These are phyloP conservation scores for Nasonia giraulti DNA, from an alignment of 1,140 invertebrate species.

Conservation along the genomic window DNA sequence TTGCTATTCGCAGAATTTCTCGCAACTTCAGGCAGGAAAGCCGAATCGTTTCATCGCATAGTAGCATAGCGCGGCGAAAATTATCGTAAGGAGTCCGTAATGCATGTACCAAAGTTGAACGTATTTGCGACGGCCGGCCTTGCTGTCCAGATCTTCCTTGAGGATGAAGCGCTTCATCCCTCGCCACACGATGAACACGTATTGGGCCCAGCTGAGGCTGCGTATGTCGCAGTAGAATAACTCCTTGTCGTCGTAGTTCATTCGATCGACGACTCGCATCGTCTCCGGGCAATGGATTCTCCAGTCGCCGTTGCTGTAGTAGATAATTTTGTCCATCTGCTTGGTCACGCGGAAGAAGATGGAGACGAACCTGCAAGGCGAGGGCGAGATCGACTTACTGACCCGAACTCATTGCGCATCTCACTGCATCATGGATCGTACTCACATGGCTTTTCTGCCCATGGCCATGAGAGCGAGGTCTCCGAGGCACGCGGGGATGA, in stretches of 20 bases:
- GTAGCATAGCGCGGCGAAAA: not conserved
- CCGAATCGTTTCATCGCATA: not conserved
- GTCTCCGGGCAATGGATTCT: slow-evolving; percentile 75
- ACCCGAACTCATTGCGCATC: too few species aligned
- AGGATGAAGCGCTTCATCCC: too few species aligned
- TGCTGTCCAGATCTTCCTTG: slow-evolving; percentile 64
- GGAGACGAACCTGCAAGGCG: not conserved
- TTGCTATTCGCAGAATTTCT: too few species aligned
- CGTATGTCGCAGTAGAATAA: slow-evolving; percentile 78
- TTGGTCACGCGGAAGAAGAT: not conserved
- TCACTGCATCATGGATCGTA: too few species aligned
- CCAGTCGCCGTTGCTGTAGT: slow-evolving; percentile 75
- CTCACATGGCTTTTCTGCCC: slow-evolving; percentile 77
- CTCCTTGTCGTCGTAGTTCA: slow-evolving; percentile 76
- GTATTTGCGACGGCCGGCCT: not conserved
- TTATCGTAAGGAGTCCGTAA: not conserved
- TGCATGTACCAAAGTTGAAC: not conserved
- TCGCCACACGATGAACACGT: too few species aligned
- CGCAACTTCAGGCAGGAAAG: not conserved
- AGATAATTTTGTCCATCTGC: slow-evolving; percentile 75
- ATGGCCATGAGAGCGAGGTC: slow-evolving; percentile 74
- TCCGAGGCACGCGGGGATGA: slow-evolving; percentile 76
- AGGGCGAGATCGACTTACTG: too few species aligned
- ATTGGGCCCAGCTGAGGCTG: slow-evolving; percentile 72
- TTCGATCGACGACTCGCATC: slow-evolving; percentile 67